These are phyloP conservation scores for Galeopterus variegatus DNA, from an alignment of 2,113 vertebrate genomes.

Conservation along the genomic window DNA sequence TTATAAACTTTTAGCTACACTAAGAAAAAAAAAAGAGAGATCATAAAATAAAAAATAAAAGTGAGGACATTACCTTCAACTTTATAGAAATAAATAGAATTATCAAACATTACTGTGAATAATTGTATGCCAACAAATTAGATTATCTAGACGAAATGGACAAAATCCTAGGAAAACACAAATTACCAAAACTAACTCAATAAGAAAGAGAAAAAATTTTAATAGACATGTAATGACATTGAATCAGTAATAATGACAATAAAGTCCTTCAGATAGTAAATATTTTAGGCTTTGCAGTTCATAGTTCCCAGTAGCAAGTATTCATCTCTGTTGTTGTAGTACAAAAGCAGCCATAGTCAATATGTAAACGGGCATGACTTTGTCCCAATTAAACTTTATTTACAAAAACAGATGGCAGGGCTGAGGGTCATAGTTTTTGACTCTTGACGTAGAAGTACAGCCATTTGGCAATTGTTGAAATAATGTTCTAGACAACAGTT, in stretches of 20 bases:
- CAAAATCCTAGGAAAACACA: neutral
- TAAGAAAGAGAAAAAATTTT: neutral
- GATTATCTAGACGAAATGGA: neutral
- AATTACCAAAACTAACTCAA: neutral
- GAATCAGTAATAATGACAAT: neutral
- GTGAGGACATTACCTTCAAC: neutral
- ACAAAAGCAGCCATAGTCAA: neutral
- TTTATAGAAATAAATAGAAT: neutral
- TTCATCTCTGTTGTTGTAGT: neutral
- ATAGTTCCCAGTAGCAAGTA: neutral
- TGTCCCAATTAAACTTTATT: neutral
- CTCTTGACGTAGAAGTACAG: neutral
- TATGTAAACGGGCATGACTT: neutral
- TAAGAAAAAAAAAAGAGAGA: neutral
- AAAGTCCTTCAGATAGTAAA: neutral
- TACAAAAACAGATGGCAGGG: neutral
- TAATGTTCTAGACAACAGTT: neutral
- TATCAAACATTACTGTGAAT: slow-evolving; percentile 8
- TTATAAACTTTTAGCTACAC: neutral
- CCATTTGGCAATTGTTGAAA: neutral
- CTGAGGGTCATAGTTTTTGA: neutral
- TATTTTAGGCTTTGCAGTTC: neutral
- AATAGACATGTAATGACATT: neutral
- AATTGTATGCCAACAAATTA: neutral
- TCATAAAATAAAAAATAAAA: slow-evolving; percentile 8